These are phyloP conservation scores for Chaenogobius annularis DNA, from an alignment of 2,113 vertebrate genomes.

Conservation along the genomic window DNA sequence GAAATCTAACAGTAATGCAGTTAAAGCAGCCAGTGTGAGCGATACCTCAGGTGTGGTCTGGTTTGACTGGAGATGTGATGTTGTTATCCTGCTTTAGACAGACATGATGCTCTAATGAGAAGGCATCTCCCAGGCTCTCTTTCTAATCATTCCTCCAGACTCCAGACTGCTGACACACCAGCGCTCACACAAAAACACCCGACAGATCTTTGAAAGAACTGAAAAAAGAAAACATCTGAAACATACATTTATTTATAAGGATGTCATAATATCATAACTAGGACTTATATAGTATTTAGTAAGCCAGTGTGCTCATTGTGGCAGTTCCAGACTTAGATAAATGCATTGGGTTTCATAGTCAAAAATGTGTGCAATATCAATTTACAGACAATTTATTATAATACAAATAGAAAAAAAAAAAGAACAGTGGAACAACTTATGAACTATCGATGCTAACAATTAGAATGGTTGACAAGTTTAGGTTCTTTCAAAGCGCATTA, in stretches of 20 bases:
- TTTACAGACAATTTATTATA: too few species aligned
- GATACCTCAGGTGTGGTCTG: conserved; percentile 50
- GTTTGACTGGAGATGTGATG: conserved; percentile 14
- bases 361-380: too few species aligned
- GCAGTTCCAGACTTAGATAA: not conserved
- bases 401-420: too few species aligned
- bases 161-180: conserved; percentile 55
- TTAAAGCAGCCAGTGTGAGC: not conserved
- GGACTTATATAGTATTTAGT: too few species aligned
- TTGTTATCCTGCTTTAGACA: conserved; percentile 57
- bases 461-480: too few species aligned
- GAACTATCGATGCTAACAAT: too few species aligned
- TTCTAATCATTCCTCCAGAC: conserved; percentile 56
- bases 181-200: conserved; percentile 47
- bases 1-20: too few species aligned
- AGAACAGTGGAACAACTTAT: too few species aligned
- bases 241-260: not conserved
- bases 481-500: too few species aligned
- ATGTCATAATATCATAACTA: not conserved
- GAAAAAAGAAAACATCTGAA: conserved; percentile 26
- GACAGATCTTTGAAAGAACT: conserved; percentile 47
- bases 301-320: not conserved
- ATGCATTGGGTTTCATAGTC: conserved; percentile 9
- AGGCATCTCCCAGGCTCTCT: conserved; percentile 60
- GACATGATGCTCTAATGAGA: conserved; percentile 69